Evolutionary conservation across 2,113 vertebrate genomes (phyloP).

Genomic region (Hemichromis elongatus): DNA sequence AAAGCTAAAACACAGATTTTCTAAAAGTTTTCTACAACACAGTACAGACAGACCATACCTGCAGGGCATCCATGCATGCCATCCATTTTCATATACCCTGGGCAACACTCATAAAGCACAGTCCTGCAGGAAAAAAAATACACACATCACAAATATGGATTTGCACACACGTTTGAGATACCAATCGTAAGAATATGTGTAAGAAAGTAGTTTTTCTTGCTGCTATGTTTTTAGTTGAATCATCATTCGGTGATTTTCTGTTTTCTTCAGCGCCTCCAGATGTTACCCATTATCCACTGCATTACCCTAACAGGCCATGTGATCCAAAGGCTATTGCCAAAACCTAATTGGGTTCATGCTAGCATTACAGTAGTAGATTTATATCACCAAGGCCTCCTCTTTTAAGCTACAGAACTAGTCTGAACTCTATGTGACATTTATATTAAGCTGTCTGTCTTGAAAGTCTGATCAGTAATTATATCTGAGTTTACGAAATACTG

Average conservation of each 20-base stretch:
- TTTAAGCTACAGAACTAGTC: slow-evolving; percentile 42
- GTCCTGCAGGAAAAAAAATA: slow-evolving; percentile 68
- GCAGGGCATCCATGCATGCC: slow-evolving; percentile 88
- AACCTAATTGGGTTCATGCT: slow-evolving; percentile 24
- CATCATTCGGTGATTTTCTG: background rate
- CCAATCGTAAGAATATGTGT: background rate
- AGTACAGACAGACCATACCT: slow-evolving; percentile 71
- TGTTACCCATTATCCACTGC: slow-evolving; percentile 43
- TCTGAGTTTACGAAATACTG: slow-evolving; percentile 8
- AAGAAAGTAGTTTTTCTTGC: background rate
- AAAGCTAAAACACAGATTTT: slow-evolving; percentile 13
- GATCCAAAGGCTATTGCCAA: slow-evolving; percentile 35
- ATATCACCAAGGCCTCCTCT: slow-evolving; percentile 13
- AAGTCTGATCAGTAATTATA: slow-evolving; percentile 14
- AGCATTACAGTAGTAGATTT: slow-evolving; percentile 34
- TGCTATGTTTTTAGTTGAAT: slow-evolving; percentile 10
- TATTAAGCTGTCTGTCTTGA: background rate
- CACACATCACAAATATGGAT: background rate
- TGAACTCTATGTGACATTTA: slow-evolving; percentile 4
- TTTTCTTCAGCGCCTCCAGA: slow-evolving; percentile 35
- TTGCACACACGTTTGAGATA: background rate
- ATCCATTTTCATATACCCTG: slow-evolving; percentile 93
- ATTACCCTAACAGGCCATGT: slow-evolving; percentile 36
- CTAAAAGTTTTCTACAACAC: background rate
- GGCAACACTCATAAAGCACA: slow-evolving; percentile 94